A percentile compares a stretch with the other conserved stretches of the same genome.
Conservation (phyloP, 1,140 invertebrate genomes). For the Anastatus disparis region DNA sequence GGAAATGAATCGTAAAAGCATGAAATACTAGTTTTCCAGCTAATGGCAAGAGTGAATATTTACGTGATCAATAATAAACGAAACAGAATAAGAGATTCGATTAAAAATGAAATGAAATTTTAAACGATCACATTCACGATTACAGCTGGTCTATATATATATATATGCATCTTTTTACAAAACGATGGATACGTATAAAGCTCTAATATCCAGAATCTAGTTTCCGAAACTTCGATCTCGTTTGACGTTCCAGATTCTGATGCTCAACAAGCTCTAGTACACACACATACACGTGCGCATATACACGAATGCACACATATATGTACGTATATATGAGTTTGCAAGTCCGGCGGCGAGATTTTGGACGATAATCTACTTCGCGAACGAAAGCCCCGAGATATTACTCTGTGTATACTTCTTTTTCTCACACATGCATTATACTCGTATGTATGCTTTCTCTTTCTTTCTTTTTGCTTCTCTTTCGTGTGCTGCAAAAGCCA, state of each 20-base stretch:
- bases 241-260: slow-evolving; percentile 29
- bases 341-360: slow-evolving; percentile 26
- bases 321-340: background rate
- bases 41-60: too few species aligned
- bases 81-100: slow-evolving; percentile 15
- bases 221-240: slow-evolving; percentile 33
- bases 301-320: background rate
- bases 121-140: too few species aligned
- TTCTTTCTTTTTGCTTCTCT: background rate
- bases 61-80: too few species aligned
- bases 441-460: background rate
- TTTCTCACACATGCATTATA: background rate
- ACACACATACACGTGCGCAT: background rate
- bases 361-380: slow-evolving; percentile 36
- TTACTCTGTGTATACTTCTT: slow-evolving; percentile 3
- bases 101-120: slow-evolving; percentile 21
- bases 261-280: background rate
- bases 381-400: slow-evolving; percentile 20
- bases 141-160: too few species aligned
- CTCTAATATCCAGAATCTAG: slow-evolving; percentile 24
- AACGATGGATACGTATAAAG: background rate
- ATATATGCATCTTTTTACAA: too few species aligned
- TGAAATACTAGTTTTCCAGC: too few species aligned
- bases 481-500: background rate
- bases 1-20: too few species aligned